phyloP scores from a whole-genome alignment of 1,140 invertebrate species.

The Diprion similis region DNA sequence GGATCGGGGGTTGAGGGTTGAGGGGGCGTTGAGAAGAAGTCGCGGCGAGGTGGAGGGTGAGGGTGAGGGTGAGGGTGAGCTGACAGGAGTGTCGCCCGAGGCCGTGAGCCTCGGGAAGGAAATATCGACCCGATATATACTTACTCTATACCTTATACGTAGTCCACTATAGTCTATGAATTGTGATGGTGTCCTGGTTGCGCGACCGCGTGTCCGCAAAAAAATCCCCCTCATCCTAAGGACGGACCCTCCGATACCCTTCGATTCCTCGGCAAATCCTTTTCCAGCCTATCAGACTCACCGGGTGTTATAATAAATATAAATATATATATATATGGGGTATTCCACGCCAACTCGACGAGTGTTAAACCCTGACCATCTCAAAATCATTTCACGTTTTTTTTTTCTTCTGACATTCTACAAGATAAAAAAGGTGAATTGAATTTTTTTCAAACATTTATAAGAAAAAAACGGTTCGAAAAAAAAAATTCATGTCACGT shows the following conservation, averaged over 20 bases:
- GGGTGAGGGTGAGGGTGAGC: constrained; percentile 5
- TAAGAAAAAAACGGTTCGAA: too few relatives aligned
- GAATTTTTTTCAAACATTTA: too few relatives aligned
- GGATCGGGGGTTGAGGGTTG: neutral
- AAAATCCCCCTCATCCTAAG: constrained; percentile 5
- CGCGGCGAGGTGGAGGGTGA: neutral
- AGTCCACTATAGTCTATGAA: neutral
- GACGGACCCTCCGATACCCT: constrained; percentile 13
- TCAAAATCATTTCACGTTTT: too few relatives aligned
- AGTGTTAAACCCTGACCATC: too few relatives aligned
- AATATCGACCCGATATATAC: constrained; percentile 45
- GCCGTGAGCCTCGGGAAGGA: constrained; percentile 37
- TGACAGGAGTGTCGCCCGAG: constrained; percentile 38
- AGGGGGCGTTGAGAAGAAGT: constrained; percentile 18
- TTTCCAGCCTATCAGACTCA: constrained; percentile 16
- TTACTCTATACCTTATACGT: constrained; percentile 9
- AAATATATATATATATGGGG: too few relatives aligned
- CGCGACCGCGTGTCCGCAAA: neutral
- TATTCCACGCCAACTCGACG: too few relatives aligned
- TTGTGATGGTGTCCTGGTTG: constrained; percentile 8
- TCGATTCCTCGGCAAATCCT: constrained; percentile 30
- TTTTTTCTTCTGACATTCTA: too few relatives aligned
- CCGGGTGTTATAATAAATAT: too few relatives aligned
- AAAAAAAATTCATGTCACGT: too few relatives aligned
- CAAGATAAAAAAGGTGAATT: too few relatives aligned